Evolutionary conservation across 2,797 vertebrate genomes (phyloP).

Genomic region (Myotis planiceps): DNA sequence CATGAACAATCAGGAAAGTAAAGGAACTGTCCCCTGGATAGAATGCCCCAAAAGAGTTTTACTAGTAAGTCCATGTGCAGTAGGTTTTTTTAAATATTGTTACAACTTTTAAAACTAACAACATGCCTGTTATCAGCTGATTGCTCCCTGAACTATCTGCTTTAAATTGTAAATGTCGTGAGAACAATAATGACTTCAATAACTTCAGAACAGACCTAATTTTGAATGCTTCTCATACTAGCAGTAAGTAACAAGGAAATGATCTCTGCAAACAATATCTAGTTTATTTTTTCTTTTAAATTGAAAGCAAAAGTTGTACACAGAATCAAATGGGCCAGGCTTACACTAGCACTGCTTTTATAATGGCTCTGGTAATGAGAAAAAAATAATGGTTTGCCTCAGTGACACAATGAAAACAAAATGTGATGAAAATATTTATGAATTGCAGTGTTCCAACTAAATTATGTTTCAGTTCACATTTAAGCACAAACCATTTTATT

Average conservation of each 20-base stretch:
- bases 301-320: conserved; percentile 36
- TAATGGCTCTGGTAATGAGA: not conserved
- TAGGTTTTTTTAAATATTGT: not conserved
- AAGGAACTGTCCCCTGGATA: not conserved
- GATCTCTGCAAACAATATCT: conserved; percentile 24
- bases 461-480: not conserved
- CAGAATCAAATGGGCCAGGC: not conserved
- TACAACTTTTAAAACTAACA: conserved; percentile 17
- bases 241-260: conserved; percentile 52
- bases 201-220: not conserved
- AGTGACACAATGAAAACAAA: not conserved
- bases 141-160: not conserved
- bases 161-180: conserved; percentile 31
- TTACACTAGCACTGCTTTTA: not conserved
- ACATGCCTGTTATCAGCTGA: not conserved
- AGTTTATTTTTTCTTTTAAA: not conserved
- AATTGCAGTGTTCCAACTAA: conserved; percentile 11
- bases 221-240: conserved; percentile 1
- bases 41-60: not conserved
- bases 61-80: not conserved
- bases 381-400: not conserved
- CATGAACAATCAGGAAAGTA: not conserved
- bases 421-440: not conserved
- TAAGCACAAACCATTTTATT: conserved; percentile 5
- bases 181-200: conserved; percentile 30